Base-by-base conservation (phyloP, 2,888 invertebrate species). In the Agrenia bidenticulata region DNA sequence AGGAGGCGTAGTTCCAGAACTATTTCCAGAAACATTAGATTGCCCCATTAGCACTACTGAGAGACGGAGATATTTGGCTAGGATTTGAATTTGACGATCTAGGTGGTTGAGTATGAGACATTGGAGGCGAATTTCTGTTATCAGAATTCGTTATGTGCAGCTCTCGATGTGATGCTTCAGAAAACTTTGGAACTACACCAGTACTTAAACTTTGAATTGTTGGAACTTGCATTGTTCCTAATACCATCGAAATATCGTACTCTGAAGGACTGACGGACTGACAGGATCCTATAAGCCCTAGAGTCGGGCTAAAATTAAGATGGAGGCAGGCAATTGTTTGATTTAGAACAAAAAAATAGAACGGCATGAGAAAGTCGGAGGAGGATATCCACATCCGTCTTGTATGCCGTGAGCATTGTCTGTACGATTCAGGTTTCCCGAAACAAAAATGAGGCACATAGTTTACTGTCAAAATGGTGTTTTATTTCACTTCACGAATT, bases 201-300 rank as follows among this genome's bases (percentile, higher is more conserved):
- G 90, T 92, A 75, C 92, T 92, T 80, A 89, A 91, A 80, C 92
- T 92, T 67, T 92, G 85, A 11, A 91, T 90, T 71, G 93, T 85
- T 0, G 88, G 87, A 13, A 89, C 88, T 82, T 86, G 86, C 85
- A 88, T 87, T 5, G 86, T 89, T 2, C 93, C 93, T 19, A 93
- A 81, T 69, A 94, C 90, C 63, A 93, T 84, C 1, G 92, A 92
- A 62, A 94, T 84, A 77, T 93, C 94, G 78, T 94, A 94, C 2
- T 93, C 92, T 77, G 91, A 90, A 1, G 92, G 90, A 70, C 86
- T 87, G 49, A 90, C 87, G 1, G 89, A n/a, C n/a, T n/a, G n/a
- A n/a, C n/a, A n/a, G n/a, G n/a, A n/a, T n/a, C n/a, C n/a, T n/a
- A n/a, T n/a, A n/a, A n/a, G n/a, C n/a, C n/a, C n/a, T n/a, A n/a